These are phyloP conservation scores for Hemitrygon akajei DNA, from an alignment of 2,797 vertebrate species.

Conservation along the genomic window DNA sequence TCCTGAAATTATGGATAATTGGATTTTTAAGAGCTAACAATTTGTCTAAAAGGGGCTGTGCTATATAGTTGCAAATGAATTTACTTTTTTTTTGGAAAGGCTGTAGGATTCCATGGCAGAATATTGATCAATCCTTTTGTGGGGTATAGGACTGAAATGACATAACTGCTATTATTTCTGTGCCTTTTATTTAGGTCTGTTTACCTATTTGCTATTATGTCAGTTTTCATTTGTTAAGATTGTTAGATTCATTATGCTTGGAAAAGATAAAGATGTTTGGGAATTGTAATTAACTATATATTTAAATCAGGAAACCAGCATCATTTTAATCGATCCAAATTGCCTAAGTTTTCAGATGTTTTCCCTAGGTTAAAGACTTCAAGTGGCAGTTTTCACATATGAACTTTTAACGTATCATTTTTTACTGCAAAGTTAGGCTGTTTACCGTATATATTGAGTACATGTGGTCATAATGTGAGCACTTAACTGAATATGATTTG, in stretches of 20 bases:
- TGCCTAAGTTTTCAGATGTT: not conserved
- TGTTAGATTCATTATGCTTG: not conserved
- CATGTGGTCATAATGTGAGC: not conserved
- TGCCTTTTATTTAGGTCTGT: not conserved
- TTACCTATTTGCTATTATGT: not conserved
- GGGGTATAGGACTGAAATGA: not conserved
- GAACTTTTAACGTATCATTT: not conserved
- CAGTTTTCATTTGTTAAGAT: not conserved
- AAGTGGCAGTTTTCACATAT: not conserved
- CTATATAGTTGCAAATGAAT: not conserved
- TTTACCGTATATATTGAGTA: not conserved
- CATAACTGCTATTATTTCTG: not conserved
- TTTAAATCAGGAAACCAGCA: not conserved
- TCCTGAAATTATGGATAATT: not conserved
- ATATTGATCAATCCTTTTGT: not conserved
- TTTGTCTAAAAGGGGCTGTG: not conserved
- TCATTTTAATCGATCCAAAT: not conserved
- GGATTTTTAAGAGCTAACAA: not conserved
- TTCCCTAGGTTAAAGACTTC: not conserved
- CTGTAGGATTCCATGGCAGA: not conserved
- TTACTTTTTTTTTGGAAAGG: not conserved
- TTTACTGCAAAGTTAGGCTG: not conserved
- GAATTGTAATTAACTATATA: not conserved
- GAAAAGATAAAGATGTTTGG: not conserved
- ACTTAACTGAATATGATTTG: not conserved